Evolutionary conservation across 2,797 vertebrate species (phyloP), one percentile per base, ranked within the genome.

Genomic region (Selene dorsalis): DNA sequence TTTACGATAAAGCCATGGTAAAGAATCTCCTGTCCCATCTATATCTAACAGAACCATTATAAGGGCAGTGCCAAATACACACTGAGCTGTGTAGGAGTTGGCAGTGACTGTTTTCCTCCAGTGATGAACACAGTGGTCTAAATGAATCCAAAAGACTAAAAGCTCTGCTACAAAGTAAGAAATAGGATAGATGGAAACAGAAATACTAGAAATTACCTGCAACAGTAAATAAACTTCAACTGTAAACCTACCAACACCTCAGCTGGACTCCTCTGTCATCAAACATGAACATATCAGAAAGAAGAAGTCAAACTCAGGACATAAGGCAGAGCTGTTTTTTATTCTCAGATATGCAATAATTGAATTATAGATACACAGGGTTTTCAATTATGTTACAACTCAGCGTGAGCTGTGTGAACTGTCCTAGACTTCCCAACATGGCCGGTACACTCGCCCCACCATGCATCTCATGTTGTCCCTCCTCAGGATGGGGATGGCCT

Each of bases 391-490:
- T 74, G 35, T 69, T 77, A 82, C 88, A 88, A 8, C 24, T 77
- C 56, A 75, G 77, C 24, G n/a, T 50, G 2, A 55, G n/a, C 1
- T 8, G 48, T 8, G 48, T 16, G 20, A 69, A 84, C 9, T 43
- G 73, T 87, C 82, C 87, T 93, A 96, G 82, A 92, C 93, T 35
- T 95, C 94, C 95, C 95, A 96, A 89, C 95, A 96, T 1, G 95
- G 95, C 62, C 95, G 89, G 88, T 96, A 95, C 70, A 96, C 94
- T 50, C 95, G 87, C 77, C 95, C 95, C 90, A 96, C 94, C 95
- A 96, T 96, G 91, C 95, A 96, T 77, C 94, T 93, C 94, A 95
- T 95, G 47, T 91, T 93, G 88, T 95, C 94, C 80, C 93, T 93
- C 86, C 88, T 93, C 83, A 93, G 87, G 76, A 95, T 92, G 69